Evolutionary conservation across 2,888 invertebrate genomes (phyloP).

Genomic region (Oscheius sp.): DNA sequence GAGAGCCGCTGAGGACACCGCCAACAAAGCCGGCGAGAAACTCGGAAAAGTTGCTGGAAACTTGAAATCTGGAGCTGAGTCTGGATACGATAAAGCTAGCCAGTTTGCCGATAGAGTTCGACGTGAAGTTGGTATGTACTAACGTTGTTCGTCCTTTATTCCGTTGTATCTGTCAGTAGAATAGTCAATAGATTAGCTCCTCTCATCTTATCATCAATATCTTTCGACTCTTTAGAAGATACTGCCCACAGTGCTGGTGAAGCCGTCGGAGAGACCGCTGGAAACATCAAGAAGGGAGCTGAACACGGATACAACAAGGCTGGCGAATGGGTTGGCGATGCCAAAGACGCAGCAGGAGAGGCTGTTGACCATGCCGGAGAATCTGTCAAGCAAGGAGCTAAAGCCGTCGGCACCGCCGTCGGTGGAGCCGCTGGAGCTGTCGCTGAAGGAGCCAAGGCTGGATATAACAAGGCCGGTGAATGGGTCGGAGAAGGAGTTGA

Average conservation of each 20-base stretch:
- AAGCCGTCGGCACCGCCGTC: conserved; percentile 35
- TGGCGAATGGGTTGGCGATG: not conserved
- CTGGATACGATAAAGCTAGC: not conserved
- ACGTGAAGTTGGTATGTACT: not conserved
- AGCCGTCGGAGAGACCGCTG: conserved; percentile 6
- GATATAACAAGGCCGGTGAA: not conserved
- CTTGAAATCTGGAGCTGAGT: not conserved
- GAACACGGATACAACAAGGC: not conserved
- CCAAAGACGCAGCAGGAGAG: conserved; percentile 18
- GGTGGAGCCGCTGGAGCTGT: conserved; percentile 4
- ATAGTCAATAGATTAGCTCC: too few species aligned
- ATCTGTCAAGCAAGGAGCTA: conserved; percentile 26
- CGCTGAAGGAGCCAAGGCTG: conserved; percentile 8
- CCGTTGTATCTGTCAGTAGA: too few species aligned
- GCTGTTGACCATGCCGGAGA: conserved; percentile 10
- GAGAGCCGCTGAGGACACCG: conserved; percentile 22
- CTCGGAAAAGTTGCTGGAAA: not conserved
- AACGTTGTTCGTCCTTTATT: too few species aligned
- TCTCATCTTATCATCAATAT: too few species aligned
- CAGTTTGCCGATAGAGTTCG: not conserved
- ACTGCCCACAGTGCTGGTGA: not conserved
- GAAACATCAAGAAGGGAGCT: not conserved
- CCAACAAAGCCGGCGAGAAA: not conserved
- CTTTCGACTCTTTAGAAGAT: not conserved
- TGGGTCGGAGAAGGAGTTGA: not conserved